These are phyloP conservation scores for Cotesia congregata DNA, from an alignment of 2,888 invertebrate species.

Conservation along the genomic window DNA sequence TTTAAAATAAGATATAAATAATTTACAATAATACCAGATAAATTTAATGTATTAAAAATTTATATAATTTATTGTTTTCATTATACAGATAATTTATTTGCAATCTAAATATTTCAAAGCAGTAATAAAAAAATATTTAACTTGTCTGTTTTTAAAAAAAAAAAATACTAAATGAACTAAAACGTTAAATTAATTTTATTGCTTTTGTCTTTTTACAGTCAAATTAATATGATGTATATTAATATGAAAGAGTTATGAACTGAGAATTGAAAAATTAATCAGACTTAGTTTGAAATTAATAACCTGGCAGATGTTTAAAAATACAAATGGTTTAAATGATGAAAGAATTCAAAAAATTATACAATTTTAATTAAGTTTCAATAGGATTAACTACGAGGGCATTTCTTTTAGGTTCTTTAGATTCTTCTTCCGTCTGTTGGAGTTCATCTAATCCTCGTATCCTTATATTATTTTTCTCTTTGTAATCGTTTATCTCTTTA, in stretches of 20 bases:
- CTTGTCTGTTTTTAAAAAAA: neutral
- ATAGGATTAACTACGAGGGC: slow-evolving; percentile 63
- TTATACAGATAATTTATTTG: neutral
- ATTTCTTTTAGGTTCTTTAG: slow-evolving; percentile 61
- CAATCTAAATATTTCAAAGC: neutral
- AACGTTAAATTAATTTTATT: neutral
- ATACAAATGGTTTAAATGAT: neutral
- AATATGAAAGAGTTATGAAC: neutral
- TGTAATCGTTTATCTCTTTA: slow-evolving; percentile 90
- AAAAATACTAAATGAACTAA: neutral
- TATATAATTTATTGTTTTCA: neutral
- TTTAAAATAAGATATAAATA: neutral
- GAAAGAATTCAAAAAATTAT: neutral
- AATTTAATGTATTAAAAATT: neutral
- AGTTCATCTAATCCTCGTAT: slow-evolving; percentile 80
- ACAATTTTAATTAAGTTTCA: slow-evolving; percentile 51
- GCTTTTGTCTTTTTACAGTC: neutral
- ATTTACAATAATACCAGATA: neutral
- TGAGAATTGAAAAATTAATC: neutral
- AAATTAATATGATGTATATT: neutral
- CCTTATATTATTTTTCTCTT: slow-evolving; percentile 90
- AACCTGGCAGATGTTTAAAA: neutral
- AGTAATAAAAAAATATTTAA: neutral
- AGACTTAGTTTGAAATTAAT: neutral
- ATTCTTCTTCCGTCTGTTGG: slow-evolving; percentile 60